Percentiles rank a stretch among this genome's conserved stretches.
Conservation (phyloP, 2,888 invertebrate genomes). For the Ectemnius lituratus region DNA sequence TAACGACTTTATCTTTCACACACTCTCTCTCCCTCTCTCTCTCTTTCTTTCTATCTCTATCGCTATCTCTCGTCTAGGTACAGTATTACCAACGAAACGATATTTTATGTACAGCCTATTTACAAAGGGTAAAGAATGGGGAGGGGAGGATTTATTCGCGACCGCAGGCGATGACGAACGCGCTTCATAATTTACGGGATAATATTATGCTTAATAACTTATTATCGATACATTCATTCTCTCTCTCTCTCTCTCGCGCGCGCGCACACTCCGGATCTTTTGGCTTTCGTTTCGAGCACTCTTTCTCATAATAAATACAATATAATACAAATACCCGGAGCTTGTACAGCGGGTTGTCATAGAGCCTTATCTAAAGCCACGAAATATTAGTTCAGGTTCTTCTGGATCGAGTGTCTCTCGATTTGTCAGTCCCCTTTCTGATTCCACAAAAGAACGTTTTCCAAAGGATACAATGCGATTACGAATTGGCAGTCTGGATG, state of each 20-base stretch:
- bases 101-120: conserved; percentile 7
- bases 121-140: too few species aligned
- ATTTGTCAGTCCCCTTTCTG: neutral
- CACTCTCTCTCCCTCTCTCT: too few species aligned
- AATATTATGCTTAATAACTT: conserved; percentile 71
- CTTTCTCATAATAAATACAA: conserved; percentile 72
- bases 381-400: conserved; percentile 14
- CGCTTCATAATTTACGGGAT: conserved; percentile 66
- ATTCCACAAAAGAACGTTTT: neutral
- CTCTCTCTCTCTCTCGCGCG: conserved; percentile 61
- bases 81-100: conserved; percentile 26
- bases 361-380: conserved; percentile 22
- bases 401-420: neutral
- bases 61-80: conserved; percentile 44
- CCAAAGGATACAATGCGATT: neutral
- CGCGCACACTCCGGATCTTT: conserved; percentile 29
- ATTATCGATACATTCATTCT: conserved; percentile 56
- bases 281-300: conserved; percentile 28
- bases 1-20: conserved; percentile 55
- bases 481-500: neutral
- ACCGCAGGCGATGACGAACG: neutral
- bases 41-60: too few species aligned
- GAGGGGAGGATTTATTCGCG: neutral
- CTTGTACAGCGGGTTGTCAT: conserved; percentile 16
- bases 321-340: conserved; percentile 69